phyloP scores from a whole-genome alignment of 2,113 vertebrate genomes.

The Hippocampus abdominalis region DNA sequence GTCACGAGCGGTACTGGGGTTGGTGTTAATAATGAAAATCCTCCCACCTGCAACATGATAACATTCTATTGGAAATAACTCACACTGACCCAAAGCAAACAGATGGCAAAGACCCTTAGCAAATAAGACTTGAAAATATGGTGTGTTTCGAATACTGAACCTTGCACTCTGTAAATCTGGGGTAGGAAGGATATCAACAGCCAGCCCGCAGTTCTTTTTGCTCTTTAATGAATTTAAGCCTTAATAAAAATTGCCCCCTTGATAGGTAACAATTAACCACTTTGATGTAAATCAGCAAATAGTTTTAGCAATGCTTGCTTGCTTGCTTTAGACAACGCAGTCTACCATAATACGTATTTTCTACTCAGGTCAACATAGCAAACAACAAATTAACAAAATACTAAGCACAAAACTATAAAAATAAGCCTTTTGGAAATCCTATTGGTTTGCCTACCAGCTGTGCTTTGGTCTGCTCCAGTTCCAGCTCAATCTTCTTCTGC shows the following conservation, averaged over 20 bases:
- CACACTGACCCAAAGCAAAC: not conserved
- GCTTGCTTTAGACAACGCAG: no score
- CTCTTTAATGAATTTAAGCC: no score
- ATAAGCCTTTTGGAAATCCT: not conserved
- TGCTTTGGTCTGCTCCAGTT: conserved; percentile 97
- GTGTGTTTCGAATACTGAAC: no score
- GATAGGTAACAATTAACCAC: no score
- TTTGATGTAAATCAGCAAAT: no score
- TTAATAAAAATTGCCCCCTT: no score
- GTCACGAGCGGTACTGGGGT: not conserved
- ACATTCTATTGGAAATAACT: not conserved
- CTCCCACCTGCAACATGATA: conserved; percentile 53
- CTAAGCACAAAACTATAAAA: not conserved
- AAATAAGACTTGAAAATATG: not conserved
- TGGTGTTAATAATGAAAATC: conserved; percentile 35
- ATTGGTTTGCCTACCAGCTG: conserved; percentile 80
- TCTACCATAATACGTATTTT: not conserved
- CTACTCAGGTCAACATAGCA: not conserved
- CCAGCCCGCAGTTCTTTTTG: no score
- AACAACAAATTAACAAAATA: not conserved
- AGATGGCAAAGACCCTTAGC: not conserved
- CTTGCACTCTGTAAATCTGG: no score
- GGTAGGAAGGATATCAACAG: no score
- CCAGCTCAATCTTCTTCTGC: conserved; percentile 98
- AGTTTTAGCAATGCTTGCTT: no score